These are phyloP conservation scores for Clunio marinus DNA, from an alignment of 2,888 invertebrate species.

Conservation along the genomic window DNA sequence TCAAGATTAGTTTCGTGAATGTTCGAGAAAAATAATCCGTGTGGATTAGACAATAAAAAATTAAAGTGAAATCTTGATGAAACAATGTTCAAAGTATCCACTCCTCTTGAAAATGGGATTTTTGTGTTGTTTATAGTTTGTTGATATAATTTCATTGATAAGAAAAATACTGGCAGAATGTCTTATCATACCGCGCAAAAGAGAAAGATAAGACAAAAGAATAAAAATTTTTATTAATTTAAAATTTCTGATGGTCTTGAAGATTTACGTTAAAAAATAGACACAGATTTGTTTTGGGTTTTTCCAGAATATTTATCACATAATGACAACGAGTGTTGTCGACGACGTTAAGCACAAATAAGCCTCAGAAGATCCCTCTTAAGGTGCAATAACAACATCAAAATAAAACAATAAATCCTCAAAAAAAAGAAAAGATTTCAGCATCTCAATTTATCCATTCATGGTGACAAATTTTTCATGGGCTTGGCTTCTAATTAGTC, in stretches of 20 bases:
- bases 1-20: not conserved
- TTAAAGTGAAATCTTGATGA: no score
- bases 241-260: no score
- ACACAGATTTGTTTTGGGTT: not conserved
- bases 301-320: not conserved
- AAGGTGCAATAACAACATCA: not conserved
- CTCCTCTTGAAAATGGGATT: not conserved
- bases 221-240: no score
- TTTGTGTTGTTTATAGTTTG: not conserved
- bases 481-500: slow-evolving; percentile 1
- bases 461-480: slow-evolving; percentile 17
- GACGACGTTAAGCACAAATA: not conserved
- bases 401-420: slow-evolving; percentile 8
- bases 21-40: not conserved
- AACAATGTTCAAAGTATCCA: slow-evolving; percentile 5
- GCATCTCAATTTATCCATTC: not conserved
- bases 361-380: not conserved
- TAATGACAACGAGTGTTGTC: not conserved
- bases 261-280: no score
- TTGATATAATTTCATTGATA: not conserved
- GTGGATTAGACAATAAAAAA: not conserved
- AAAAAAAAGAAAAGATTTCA: not conserved
- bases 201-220: not conserved
- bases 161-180: not conserved
- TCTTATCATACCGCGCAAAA: not conserved